Conservation (phyloP, 1,140 invertebrate genomes). For the Coelopa frigida region DNA sequence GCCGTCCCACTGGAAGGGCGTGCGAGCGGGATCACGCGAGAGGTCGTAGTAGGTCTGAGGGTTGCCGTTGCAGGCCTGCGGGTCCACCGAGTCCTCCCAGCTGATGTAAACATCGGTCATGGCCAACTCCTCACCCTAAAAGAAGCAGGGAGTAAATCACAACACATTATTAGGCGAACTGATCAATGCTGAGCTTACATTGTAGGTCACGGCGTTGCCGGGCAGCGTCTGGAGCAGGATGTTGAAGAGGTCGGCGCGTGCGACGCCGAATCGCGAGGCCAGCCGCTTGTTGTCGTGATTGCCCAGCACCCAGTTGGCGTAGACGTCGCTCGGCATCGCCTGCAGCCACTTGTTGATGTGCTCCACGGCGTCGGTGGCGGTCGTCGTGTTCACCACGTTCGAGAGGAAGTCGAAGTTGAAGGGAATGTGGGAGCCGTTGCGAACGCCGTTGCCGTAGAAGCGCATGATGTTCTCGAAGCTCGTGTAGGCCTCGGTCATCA, state of each 20-base stretch:
- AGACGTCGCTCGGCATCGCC: constrained; percentile 46
- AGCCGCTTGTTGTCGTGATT: constrained; percentile 65
- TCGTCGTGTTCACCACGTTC: constrained; percentile 50
- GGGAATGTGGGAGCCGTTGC: constrained; percentile 55
- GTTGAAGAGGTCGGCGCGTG: constrained; percentile 58
- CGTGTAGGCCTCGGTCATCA: constrained; percentile 60
- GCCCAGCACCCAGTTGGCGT: constrained; percentile 55
- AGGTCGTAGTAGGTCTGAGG: constrained; percentile 30
- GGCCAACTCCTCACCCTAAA: constrained; percentile 71
- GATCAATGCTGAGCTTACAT: constrained; percentile 37
- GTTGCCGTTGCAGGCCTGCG: constrained; percentile 31
- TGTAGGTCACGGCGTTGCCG: constrained; percentile 61
- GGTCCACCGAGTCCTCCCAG: constrained; percentile 49
- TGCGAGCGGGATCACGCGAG: constrained; percentile 53
- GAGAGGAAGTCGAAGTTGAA: constrained; percentile 57
- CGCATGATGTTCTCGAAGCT: constrained; percentile 49
- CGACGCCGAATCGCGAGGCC: constrained; percentile 54
- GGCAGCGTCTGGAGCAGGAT: constrained; percentile 58
- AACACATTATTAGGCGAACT: not conserved
- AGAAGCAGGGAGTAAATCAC: not conserved
- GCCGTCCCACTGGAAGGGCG: constrained; percentile 63
- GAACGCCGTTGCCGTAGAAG: constrained; percentile 55
- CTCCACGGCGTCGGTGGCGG: constrained; percentile 48
- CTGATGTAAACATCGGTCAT: constrained; percentile 60
- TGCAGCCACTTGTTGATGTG: constrained; percentile 52